These are phyloP conservation scores for Microctenopoma lineatum DNA, from an alignment of 2,797 vertebrate species.

Conservation along the genomic window DNA sequence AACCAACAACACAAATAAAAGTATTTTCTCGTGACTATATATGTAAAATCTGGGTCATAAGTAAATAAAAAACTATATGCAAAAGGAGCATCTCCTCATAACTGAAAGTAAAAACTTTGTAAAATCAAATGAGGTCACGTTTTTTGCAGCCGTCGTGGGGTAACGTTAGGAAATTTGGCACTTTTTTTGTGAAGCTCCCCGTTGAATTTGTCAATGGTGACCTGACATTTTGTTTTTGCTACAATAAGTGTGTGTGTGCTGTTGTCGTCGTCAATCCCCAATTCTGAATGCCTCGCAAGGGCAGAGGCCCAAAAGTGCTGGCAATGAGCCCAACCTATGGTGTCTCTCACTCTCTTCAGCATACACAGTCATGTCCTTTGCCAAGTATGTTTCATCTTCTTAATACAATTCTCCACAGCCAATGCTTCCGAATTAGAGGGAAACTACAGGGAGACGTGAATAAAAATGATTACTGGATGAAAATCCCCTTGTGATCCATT, in stretches of 20 bases:
- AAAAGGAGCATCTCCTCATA: not conserved
- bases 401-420: constrained; percentile 70
- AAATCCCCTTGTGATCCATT: constrained; percentile 62
- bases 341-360: constrained; percentile 44
- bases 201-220: constrained; percentile 26
- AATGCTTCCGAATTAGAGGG: constrained; percentile 65
- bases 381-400: constrained; percentile 60
- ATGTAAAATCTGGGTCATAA: not conserved
- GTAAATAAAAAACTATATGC: too few relatives aligned
- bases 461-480: constrained; percentile 62
- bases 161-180: constrained; percentile 14
- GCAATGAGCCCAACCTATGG: constrained; percentile 48
- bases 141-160: constrained; percentile 1
- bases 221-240: constrained; percentile 32
- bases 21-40: not conserved
- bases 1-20: not conserved
- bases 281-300: constrained; percentile 38
- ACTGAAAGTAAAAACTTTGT: not conserved
- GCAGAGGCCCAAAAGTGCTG: constrained; percentile 37
- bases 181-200: constrained; percentile 1
- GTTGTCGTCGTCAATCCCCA: constrained; percentile 39
- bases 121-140: constrained; percentile 14
- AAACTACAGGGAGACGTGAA: constrained; percentile 56
- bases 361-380: constrained; percentile 53
- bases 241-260: constrained; percentile 32